These are phyloP conservation scores for Meles meles DNA, from an alignment of 2,113 vertebrate species.

Conservation along the genomic window DNA sequence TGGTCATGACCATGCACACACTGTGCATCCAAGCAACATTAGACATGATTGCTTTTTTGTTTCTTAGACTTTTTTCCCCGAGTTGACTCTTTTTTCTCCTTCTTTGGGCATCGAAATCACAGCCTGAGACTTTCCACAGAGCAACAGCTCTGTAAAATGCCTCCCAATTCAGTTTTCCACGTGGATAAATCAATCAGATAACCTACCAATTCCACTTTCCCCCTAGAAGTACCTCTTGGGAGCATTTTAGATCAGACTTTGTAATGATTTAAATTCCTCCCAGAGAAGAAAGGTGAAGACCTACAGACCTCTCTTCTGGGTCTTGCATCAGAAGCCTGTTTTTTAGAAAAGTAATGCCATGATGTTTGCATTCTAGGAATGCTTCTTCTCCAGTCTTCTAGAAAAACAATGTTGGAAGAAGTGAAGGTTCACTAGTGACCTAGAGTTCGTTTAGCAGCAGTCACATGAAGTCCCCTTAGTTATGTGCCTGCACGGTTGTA, in stretches of 20 bases:
- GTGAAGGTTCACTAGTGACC: neutral
- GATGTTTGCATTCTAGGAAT: neutral
- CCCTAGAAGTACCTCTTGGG: neutral
- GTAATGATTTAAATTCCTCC: neutral
- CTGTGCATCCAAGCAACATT: neutral
- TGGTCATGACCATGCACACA: neutral
- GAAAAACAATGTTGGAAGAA: neutral
- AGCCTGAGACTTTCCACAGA: neutral
- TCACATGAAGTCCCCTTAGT: neutral
- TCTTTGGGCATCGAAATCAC: neutral
- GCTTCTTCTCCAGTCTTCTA: neutral
- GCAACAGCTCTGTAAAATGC: neutral
- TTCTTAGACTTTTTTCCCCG: neutral
- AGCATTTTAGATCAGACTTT: neutral
- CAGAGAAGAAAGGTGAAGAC: neutral
- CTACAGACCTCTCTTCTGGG: neutral
- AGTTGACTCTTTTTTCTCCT: neutral
- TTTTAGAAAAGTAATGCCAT: neutral
- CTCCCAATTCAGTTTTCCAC: neutral
- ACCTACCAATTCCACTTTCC: neutral
- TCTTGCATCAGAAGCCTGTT: neutral
- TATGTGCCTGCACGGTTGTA: rapidly evolving
- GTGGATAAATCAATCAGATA: neutral
- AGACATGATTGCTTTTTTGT: neutral
- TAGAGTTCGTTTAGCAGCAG: neutral